These are phyloP conservation scores for Rotaria macrura DNA, from an alignment of 2,888 invertebrate genomes.

Conservation along the genomic window DNA sequence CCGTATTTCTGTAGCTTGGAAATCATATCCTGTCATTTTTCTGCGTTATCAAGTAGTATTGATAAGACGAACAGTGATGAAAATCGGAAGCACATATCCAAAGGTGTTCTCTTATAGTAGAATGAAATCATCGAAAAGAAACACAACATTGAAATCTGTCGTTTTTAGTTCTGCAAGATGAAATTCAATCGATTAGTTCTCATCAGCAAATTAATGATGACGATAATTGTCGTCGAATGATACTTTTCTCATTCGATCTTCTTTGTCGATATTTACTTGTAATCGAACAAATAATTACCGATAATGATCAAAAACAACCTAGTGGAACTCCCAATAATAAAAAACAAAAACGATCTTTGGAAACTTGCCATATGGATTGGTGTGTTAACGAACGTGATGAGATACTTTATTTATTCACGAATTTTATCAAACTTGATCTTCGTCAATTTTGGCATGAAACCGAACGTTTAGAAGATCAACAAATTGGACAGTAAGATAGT, in stretches of 20 bases:
- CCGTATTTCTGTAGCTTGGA: too few species aligned
- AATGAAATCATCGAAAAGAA: too few species aligned
- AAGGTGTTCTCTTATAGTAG: too few species aligned
- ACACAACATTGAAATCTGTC: too few species aligned
- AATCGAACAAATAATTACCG: not conserved
- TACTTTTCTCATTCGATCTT: not conserved
- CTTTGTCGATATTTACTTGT: constrained; percentile 9
- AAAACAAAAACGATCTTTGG: not conserved
- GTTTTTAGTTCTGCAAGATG: not conserved
- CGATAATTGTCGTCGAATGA: not conserved
- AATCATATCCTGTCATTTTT: too few species aligned
- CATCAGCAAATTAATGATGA: not conserved
- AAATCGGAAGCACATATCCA: too few species aligned
- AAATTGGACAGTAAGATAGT: not conserved
- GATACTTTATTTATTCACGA: not conserved
- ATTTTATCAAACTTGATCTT: constrained; percentile 11
- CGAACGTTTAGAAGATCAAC: not conserved
- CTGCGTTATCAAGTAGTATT: too few species aligned
- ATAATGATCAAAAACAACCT: not conserved
- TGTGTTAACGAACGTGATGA: not conserved
- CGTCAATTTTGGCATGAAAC: not conserved
- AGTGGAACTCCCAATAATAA: not conserved
- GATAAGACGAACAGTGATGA: too few species aligned
- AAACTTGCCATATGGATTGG: not conserved
- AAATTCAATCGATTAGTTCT: not conserved